Evolutionary conservation across 2,888 invertebrate genomes (phyloP), one percentile per base, ranked within the genome.

Genomic region (Dryobota labecula): DNA sequence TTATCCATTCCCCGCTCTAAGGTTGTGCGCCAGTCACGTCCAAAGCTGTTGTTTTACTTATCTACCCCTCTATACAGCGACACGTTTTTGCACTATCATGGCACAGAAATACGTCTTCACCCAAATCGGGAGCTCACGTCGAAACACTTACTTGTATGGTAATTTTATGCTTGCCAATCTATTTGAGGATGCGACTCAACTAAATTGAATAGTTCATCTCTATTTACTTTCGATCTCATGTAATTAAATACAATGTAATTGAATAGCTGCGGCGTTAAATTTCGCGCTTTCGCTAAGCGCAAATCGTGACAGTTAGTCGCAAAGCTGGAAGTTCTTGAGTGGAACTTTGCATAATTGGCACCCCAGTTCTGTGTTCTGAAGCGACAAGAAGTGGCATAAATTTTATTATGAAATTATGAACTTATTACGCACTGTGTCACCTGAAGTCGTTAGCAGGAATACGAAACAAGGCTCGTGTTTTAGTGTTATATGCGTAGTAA

Each of bases 301-400:
- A 90, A 92, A 90, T 91, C 89, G 81, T 89, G 90, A 88, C 88
- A 88, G 90, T 89, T 89, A 89, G 89, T 85, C 87, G 86, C 85
- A 90, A 88, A 94, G 89, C 93, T 92, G 87, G 86, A 88, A 92
- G 87, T 90, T 85, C 86, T 87, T 86, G 86, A 84, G 84, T 51
- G 86, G 85, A 89, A 89, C 88, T 94, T 94, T 93, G 92, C 94
- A 94, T 94, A 95, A 94, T 94, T 94, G 89, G 88, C 88, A 86
- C 87, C 87, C 86, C 84, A 84, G 84, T 87, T 86, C 84, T 79
- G 81, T 83, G 77, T 77, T 70, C 60, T n/a, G 62, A 36, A 84
- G 82, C 86, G 86, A 87, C 84, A 85, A 84, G 85, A 83, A 84
- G 76, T 83, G 82, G 77, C 58, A 74, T 84, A 86, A 90, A 90